Percentiles rank a stretch among this genome's conserved stretches.
Evolutionary conservation across 2,113 vertebrate species (phyloP).

Genomic region (Otocyon megalotis): DNA sequence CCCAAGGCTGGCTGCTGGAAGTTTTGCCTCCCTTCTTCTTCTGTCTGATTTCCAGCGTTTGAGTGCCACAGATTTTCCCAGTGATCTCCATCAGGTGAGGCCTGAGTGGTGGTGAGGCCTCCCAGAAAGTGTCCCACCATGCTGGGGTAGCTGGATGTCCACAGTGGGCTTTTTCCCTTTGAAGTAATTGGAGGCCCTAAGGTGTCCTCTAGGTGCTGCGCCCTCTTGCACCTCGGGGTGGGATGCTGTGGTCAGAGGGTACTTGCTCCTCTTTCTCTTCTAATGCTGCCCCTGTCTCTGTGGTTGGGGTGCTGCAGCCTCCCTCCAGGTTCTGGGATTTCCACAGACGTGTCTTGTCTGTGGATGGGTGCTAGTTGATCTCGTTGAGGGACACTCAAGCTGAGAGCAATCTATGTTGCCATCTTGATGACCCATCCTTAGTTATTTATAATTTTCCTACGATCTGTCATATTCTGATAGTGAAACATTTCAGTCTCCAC

Average conservation of each 20-base stretch:
- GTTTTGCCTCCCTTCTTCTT: neutral
- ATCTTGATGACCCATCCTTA: neutral
- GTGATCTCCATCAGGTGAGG: neutral
- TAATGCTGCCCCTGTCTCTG: neutral
- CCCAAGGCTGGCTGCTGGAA: neutral
- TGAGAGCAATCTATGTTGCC: neutral
- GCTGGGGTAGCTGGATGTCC: too few species aligned
- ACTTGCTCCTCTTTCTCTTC: neutral
- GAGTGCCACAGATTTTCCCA: neutral
- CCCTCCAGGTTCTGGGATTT: neutral
- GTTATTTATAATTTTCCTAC: neutral
- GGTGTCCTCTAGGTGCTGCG: too few species aligned
- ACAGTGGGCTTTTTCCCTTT: neutral
- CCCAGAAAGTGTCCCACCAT: neutral
- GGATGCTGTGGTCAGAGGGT: neutral
- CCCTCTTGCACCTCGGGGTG: neutral
- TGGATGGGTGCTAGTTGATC: neutral
- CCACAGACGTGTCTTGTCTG: neutral
- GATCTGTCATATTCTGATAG: neutral
- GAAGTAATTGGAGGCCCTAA: neutral
- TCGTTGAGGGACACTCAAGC: neutral
- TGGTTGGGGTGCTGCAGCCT: neutral
- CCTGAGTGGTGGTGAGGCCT: neutral
- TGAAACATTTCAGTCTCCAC: neutral
- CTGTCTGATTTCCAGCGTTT: neutral